Evolutionary conservation across 92 coral and sea anemone genomes (phyloP).

Genomic region (Phymanthus crucifer): DNA sequence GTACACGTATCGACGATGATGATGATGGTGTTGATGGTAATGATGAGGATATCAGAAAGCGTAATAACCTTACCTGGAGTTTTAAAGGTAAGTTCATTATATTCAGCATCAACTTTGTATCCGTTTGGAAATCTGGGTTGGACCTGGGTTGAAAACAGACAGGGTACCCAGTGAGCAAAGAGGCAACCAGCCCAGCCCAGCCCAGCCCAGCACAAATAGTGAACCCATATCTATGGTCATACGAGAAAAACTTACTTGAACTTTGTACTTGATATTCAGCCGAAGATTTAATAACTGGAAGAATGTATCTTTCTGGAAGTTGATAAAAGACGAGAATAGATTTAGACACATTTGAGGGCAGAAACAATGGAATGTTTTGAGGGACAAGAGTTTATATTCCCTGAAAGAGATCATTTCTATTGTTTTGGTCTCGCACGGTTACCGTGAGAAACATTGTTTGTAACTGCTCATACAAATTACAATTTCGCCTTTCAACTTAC

Average conservation of each 20-base stretch:
- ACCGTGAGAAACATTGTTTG: not conserved
- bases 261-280: slow-evolving; percentile 21
- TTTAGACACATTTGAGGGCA: no score
- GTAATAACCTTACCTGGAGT: not conserved
- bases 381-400: no score
- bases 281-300: slow-evolving; percentile 1
- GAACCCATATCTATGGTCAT: not conserved
- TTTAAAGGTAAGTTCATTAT: not conserved
- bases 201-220: no score
- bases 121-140: not conserved
- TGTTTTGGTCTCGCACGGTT: no score
- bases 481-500: no score
- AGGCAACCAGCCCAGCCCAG: no score
- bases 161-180: not conserved
- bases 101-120: not conserved
- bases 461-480: no score
- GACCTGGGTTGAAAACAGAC: not conserved
- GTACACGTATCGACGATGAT: no score
- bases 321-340: not conserved
- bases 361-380: no score
- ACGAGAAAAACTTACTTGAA: not conserved
- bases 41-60: no score
- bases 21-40: no score
- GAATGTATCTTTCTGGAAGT: slow-evolving; percentile 15
- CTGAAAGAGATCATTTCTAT: no score